phyloP scores from a whole-genome alignment of 2,888 invertebrate genomes.

The Galeopsomyia nigrocyanea region DNA sequence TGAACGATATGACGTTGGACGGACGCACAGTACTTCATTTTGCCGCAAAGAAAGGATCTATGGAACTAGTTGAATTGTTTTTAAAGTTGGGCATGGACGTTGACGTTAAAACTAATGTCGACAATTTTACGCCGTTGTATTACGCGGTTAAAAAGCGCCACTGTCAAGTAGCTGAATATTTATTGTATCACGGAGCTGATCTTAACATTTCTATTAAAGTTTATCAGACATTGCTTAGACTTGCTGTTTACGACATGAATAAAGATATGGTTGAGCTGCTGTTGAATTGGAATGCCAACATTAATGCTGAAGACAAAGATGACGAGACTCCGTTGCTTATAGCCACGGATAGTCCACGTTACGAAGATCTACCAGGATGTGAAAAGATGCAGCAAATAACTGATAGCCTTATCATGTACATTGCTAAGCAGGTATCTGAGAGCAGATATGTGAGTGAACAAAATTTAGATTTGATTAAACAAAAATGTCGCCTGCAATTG shows the following conservation, averaged over 20 bases:
- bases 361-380: conserved; percentile 44
- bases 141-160: conserved; percentile 45
- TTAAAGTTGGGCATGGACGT: conserved; percentile 42
- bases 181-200: conserved; percentile 42
- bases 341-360: conserved; percentile 40
- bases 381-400: conserved; percentile 42
- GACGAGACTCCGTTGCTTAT: conserved; percentile 39
- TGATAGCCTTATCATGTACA: conserved; percentile 38
- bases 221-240: conserved; percentile 42
- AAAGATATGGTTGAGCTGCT: conserved; percentile 45
- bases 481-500: conserved; percentile 25
- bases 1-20: conserved; percentile 29
- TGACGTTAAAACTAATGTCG: conserved; percentile 36
- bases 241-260: conserved; percentile 45
- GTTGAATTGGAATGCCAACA: conserved; percentile 44
- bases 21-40: conserved; percentile 41
- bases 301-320: conserved; percentile 40
- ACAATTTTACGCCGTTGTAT: conserved; percentile 41
- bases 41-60: conserved; percentile 41
- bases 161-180: conserved; percentile 40
- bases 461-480: conserved; percentile 35
- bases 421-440: conserved; percentile 39
- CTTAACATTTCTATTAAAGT: conserved; percentile 36
- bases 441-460: conserved; percentile 37
- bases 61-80: conserved; percentile 42